Evolutionary conservation across 2,113 vertebrate genomes (phyloP).

Genomic region (Falco punctatus): DNA sequence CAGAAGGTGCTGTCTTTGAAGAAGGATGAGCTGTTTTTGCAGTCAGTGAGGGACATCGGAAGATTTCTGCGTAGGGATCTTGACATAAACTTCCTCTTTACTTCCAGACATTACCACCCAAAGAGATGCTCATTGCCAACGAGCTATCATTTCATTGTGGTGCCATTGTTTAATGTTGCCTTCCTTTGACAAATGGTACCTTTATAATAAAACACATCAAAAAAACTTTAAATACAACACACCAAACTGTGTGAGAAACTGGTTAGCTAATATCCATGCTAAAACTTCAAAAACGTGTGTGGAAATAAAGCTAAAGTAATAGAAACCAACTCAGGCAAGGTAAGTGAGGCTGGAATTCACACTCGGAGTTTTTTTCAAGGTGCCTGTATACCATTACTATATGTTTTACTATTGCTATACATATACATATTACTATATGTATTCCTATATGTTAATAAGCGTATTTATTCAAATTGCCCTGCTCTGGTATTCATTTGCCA

Average conservation of each 20-base stretch:
- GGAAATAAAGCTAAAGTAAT: background rate
- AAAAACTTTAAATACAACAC: background rate
- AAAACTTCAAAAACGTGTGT: background rate
- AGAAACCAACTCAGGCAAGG: background rate
- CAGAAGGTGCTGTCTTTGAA: background rate
- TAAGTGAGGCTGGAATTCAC: background rate
- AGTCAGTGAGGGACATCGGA: background rate
- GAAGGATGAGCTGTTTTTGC: background rate
- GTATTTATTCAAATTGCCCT: background rate
- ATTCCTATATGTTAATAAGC: background rate
- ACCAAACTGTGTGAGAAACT: background rate
- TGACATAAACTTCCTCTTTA: slow-evolving; percentile 3
- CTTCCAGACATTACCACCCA: background rate
- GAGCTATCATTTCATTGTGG: background rate
- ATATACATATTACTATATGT: too few relatives aligned
- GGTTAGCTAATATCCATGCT: background rate
- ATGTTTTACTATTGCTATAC: too few relatives aligned
- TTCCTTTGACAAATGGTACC: background rate
- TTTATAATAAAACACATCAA: background rate
- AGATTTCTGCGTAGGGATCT: background rate
- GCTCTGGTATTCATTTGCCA: background rate
- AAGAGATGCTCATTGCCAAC: background rate
- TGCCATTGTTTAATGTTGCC: background rate
- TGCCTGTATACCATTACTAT: background rate
- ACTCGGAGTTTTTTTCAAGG: background rate